A percentile compares a stretch with the other conserved stretches of the same genome.
These are phyloP conservation scores for Anolis sagrei DNA, from an alignment of 2,113 vertebrate genomes.

Conservation along the genomic window DNA sequence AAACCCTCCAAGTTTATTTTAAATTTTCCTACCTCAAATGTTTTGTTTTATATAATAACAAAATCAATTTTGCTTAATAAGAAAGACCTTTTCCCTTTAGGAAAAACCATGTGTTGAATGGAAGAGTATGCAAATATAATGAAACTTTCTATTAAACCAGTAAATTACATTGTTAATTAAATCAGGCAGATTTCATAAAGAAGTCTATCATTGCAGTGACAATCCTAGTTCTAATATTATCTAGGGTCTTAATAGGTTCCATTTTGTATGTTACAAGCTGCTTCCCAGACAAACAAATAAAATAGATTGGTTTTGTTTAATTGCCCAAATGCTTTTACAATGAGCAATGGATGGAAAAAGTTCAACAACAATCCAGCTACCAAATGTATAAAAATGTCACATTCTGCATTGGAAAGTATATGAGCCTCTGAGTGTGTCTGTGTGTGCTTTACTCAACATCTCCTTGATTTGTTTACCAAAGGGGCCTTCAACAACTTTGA, in stretches of 20 bases:
- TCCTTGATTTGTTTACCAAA: conserved; percentile 56
- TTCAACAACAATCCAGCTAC: background rate
- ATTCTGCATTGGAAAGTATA: conserved; percentile 29
- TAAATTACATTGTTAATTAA: background rate
- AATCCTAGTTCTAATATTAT: background rate
- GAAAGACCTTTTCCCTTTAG: background rate
- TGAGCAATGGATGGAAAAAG: fast-evolving
- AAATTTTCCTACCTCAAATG: background rate
- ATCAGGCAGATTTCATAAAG: background rate
- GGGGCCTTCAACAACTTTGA: conserved; percentile 51
- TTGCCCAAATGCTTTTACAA: conserved; percentile 11
- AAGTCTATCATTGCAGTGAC: background rate
- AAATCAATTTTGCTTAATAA: background rate
- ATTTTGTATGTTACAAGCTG: conserved; percentile 3
- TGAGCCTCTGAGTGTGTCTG: fast-evolving
- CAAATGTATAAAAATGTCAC: conserved; percentile 12
- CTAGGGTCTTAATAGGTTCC: background rate
- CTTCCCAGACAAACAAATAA: conserved; percentile 25
- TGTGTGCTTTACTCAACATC: conserved; percentile 34
- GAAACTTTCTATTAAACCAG: too few species aligned
- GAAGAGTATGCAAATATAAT: background rate
- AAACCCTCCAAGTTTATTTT: background rate
- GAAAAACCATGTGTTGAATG: background rate
- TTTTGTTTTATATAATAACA: background rate
- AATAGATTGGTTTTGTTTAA: conserved; percentile 35